Conservation (phyloP, 2,797 vertebrate genomes). For the Myotis daubentonii region DNA sequence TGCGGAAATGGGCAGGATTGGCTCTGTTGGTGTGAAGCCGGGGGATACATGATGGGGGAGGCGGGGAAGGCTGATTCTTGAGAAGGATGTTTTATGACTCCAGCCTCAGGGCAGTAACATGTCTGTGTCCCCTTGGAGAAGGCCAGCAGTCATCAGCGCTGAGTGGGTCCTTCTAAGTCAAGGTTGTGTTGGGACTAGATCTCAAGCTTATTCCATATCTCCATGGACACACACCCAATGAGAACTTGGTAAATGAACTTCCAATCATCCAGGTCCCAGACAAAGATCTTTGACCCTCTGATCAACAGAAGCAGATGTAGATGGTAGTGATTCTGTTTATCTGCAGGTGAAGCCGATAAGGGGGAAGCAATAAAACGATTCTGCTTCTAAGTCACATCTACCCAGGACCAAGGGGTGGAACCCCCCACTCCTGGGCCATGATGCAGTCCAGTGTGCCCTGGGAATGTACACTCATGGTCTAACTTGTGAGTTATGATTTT, state of each 20-base stretch:
- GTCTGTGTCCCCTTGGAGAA: background rate
- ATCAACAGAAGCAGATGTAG: background rate
- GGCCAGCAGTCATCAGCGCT: background rate
- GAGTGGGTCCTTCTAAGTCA: background rate
- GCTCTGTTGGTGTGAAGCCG: background rate
- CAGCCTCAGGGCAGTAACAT: background rate
- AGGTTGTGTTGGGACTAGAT: background rate
- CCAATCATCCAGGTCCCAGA: background rate
- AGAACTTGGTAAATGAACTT: background rate
- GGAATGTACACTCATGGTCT: background rate
- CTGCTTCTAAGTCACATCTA: background rate
- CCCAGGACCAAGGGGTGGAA: background rate
- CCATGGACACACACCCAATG: background rate
- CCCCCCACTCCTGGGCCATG: background rate
- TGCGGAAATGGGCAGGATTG: background rate
- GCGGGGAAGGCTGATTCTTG: background rate
- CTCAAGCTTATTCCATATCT: background rate
- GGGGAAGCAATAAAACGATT: background rate
- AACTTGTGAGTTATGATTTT: background rate
- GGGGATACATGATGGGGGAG: background rate
- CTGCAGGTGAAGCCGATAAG: background rate
- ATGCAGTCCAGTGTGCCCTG: accelerated
- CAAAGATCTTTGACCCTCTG: background rate
- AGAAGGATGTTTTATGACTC: background rate
- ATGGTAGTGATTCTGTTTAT: background rate